Evolutionary conservation across 2,888 invertebrate species (phyloP).

Genomic region (Escarpia spicata): DNA sequence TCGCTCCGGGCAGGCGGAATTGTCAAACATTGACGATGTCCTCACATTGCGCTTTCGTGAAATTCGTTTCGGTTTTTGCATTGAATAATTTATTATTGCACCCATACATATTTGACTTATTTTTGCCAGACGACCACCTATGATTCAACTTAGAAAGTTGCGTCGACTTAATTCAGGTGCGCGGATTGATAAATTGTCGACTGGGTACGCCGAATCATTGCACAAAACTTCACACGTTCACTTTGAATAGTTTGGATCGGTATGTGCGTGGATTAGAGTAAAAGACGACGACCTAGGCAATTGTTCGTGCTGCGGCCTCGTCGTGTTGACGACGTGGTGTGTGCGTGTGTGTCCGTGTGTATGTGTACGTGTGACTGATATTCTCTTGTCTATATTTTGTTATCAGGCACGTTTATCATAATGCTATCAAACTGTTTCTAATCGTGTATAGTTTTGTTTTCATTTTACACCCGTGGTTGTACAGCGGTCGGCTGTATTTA

Average conservation of each 20-base stretch:
- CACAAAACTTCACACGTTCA: slow-evolving; percentile 5
- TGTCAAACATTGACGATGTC: background rate
- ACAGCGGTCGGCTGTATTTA: slow-evolving; percentile 10
- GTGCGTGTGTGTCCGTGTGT: slow-evolving; percentile 10
- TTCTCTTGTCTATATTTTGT: slow-evolving; percentile 9
- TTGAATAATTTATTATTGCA: background rate
- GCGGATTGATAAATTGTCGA: no score
- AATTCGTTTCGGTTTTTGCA: background rate
- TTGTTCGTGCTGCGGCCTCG: background rate
- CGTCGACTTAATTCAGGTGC: no score
- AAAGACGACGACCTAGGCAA: background rate
- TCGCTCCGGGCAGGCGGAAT: background rate
- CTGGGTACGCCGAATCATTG: background rate
- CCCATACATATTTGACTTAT: background rate
- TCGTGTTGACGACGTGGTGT: background rate
- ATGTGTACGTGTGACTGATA: background rate
- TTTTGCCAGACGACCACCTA: background rate
- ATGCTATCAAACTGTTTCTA: background rate
- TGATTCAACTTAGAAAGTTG: background rate
- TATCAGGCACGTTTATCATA: slow-evolving; percentile 4
- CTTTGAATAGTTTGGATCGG: background rate
- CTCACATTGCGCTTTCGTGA: background rate
- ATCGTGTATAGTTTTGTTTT: slow-evolving; percentile 16
- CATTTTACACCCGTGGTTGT: slow-evolving; percentile 11
- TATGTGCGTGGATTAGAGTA: background rate